These are phyloP conservation scores for Mormyrus hasselquistii DNA, from an alignment of 2,797 vertebrate species.

Conservation along the genomic window DNA sequence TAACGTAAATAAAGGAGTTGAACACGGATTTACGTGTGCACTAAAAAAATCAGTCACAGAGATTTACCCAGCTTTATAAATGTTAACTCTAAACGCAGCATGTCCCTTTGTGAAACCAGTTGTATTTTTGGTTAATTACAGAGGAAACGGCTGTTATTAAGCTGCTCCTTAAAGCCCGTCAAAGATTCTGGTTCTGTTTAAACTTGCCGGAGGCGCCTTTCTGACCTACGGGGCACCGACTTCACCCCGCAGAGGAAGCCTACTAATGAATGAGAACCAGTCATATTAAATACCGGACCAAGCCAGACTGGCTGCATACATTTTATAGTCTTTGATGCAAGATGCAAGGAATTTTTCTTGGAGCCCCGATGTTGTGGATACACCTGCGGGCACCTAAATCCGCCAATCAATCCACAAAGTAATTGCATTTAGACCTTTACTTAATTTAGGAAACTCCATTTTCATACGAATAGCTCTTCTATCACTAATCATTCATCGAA, in stretches of 20 bases:
- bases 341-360: neutral
- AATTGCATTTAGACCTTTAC: neutral
- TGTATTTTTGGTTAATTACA: constrained; percentile 68
- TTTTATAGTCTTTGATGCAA: neutral
- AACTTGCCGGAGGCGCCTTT: constrained; percentile 28
- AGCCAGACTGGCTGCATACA: neutral
- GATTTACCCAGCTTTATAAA: constrained; percentile 24
- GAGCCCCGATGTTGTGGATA: neutral
- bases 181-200: constrained; percentile 36
- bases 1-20: neutral
- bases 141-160: constrained; percentile 62
- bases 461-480: neutral
- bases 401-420: neutral
- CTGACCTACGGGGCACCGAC: constrained; percentile 27
- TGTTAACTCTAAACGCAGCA: constrained; percentile 27
- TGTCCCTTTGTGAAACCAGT: constrained; percentile 28
- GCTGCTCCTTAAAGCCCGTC: constrained; percentile 57
- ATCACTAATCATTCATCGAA: neutral
- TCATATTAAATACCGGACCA: neutral
- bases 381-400: neutral
- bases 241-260: constrained; percentile 31
- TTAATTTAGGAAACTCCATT: neutral
- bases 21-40: neutral
- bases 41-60: neutral
- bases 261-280: constrained; percentile 27